Base-by-base conservation (phyloP, 2,113 vertebrate species). In the Guaruba guarouba region DNA sequence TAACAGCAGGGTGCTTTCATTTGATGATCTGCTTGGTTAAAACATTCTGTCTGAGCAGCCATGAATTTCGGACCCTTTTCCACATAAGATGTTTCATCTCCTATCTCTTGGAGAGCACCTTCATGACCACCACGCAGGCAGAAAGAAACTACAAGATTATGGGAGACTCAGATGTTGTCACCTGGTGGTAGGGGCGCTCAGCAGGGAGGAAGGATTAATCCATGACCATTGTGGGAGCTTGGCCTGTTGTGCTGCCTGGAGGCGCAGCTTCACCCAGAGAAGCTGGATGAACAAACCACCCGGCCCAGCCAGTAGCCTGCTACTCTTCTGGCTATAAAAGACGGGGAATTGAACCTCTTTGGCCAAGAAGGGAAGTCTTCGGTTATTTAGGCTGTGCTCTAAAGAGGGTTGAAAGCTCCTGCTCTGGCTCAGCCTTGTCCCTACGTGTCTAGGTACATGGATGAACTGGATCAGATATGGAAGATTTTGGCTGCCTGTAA, bases 161-260 rank as follows among this genome's bases (percentile, higher is more conserved):
- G 17, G 31, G 48, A 20, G 35, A 61, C 7, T 1, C 43, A 90
- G 35, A 4, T 17, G 25, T 43, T 55, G 19, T 55, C 43, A 71
- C 17, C 75, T 63, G 31, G 9, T 57, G 49, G 18, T 13, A 80
- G 20, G 4, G 6, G 2, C 4, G 4, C 13, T 68, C 41, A 49
- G 8, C 31, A 76, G 31, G 10, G 51, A 49, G 22, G 76, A 54
- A 80, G 57, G 31, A 27, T 27, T 92, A 70, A 66, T 39, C 35
- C 20, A 14, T 20, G 29, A 14, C 9, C 18, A 24, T 2, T 0
- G 0, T 33, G 41, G 57, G 57, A 82, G 19, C 63, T 80, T 24
- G 44, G 35, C 35, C 37, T 49, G 17, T 10, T 69, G 25, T 24
- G 39, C 61, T 94, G 82, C 20, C 22, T 35, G 20, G 29, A 46